A percentile compares a stretch with the other conserved stretches of the same genome.
These are phyloP conservation scores for Hesperophylax magnus DNA, from an alignment of 1,140 invertebrate species.

Conservation along the genomic window DNA sequence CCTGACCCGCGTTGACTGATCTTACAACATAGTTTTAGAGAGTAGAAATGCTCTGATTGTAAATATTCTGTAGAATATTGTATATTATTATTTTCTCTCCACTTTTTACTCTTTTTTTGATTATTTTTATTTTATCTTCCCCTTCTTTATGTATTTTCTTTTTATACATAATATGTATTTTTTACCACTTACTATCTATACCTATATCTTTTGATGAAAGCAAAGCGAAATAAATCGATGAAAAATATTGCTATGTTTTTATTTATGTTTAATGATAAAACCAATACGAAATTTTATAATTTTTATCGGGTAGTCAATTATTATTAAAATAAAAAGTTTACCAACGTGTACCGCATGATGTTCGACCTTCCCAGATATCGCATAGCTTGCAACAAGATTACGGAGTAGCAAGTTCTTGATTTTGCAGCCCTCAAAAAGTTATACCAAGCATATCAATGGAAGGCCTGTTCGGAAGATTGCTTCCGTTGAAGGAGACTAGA, in stretches of 20 bases:
- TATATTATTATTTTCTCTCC: conserved; percentile 1
- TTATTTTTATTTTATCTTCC: neutral
- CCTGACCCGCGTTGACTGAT: conserved; percentile 6
- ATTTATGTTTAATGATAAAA: too few relatives aligned
- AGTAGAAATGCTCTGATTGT: neutral
- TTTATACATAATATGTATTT: conserved; percentile 9
- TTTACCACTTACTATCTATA: neutral
- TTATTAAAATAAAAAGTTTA: too few relatives aligned
- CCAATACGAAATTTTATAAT: too few relatives aligned
- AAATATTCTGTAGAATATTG: conserved; percentile 23
- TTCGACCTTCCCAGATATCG: too few relatives aligned
- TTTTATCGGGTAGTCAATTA: too few relatives aligned
- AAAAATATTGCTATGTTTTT: neutral
- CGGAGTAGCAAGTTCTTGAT: too few relatives aligned
- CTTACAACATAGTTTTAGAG: conserved; percentile 4
- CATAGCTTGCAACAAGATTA: too few relatives aligned
- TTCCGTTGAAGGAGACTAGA: too few relatives aligned
- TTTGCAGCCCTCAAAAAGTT: too few relatives aligned
- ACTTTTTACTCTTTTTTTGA: neutral
- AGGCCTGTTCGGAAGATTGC: too few relatives aligned
- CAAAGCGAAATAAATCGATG: conserved; percentile 40
- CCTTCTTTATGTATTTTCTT: neutral
- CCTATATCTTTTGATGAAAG: conserved; percentile 12
- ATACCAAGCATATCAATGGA: too few relatives aligned
- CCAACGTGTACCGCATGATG: too few relatives aligned